These are phyloP conservation scores for Sorex fumeus DNA, from an alignment of 2,113 vertebrate genomes.

Conservation along the genomic window DNA sequence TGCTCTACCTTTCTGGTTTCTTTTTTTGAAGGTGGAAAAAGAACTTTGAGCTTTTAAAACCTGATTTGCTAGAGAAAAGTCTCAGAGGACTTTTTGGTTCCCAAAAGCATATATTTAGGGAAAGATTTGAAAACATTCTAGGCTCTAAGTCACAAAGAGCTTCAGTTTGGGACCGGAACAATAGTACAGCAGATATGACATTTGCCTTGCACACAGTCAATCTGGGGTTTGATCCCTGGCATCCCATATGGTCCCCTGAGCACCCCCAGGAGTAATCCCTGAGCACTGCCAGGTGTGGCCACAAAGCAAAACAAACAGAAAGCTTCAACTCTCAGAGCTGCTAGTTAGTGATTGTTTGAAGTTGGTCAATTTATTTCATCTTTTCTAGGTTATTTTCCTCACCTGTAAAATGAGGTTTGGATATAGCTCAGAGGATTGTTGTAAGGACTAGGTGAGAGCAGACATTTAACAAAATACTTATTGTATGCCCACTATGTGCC, in stretches of 20 bases:
- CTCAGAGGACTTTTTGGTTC: neutral
- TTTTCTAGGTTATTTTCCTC: neutral
- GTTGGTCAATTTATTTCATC: neutral
- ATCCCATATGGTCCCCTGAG: too few species aligned
- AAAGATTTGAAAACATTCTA: neutral
- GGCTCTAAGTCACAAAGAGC: neutral
- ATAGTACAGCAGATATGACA: too few species aligned
- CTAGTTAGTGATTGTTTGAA: neutral
- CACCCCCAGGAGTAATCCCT: too few species aligned
- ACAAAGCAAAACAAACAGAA: too few species aligned
- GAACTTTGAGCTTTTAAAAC: constrained; percentile 7
- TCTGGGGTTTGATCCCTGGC: too few species aligned
- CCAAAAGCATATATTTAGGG: too few species aligned
- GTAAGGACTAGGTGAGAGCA: neutral
- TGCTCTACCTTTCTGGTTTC: too few species aligned
- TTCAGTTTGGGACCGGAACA: too few species aligned
- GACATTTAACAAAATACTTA: constrained; percentile 5
- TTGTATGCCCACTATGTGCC: neutral
- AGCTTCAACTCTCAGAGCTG: constrained; percentile 33
- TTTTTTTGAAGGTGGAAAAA: too few species aligned
- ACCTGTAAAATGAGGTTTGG: neutral
- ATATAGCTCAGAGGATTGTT: neutral
- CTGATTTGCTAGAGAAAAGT: neutral
- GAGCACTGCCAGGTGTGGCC: too few species aligned
- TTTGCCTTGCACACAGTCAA: too few species aligned